A percentile compares a stretch with the other conserved stretches of the same genome.
Conservation (phyloP, 2,888 invertebrate genomes). For the Drosophila pegasa region DNA sequence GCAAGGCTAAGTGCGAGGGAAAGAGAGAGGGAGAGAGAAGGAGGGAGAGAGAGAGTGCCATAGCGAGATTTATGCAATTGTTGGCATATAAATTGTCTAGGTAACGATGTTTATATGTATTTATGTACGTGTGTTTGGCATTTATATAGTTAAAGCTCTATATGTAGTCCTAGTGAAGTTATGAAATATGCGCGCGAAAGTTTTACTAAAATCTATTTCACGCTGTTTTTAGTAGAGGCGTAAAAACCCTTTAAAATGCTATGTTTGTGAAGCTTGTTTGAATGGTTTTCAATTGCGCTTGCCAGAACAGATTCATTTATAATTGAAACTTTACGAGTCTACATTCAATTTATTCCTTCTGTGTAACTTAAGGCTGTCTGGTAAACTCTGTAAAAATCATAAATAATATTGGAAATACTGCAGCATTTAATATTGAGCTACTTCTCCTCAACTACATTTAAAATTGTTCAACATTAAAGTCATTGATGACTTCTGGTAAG, state of each 20-base stretch:
- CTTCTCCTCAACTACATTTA: too few relatives aligned
- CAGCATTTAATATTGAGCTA: background rate
- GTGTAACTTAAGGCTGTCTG: background rate
- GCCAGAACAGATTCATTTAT: background rate
- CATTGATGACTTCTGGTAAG: too few relatives aligned
- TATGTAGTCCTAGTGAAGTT: constrained; percentile 16
- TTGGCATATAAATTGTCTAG: constrained; percentile 62
- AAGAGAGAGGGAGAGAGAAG: background rate
- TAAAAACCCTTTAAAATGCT: constrained; percentile 1
- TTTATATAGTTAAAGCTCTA: constrained; percentile 45
- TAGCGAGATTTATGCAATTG: constrained; percentile 45
- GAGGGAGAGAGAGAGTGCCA: constrained; percentile 3
- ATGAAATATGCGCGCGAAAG: constrained; percentile 43
- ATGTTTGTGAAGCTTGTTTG: background rate
- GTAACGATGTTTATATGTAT: constrained; percentile 48
- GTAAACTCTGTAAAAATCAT: background rate
- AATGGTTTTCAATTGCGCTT: background rate
- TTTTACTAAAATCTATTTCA: constrained; percentile 10
- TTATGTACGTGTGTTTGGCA: constrained; percentile 17
- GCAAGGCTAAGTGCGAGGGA: constrained; percentile 14
- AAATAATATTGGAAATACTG: too few relatives aligned
- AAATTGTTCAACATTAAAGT: too few relatives aligned
- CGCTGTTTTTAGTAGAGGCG: background rate
- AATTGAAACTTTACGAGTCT: background rate
- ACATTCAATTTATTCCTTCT: background rate